phyloP scores from a whole-genome alignment of 2,113 vertebrate genomes.

The Chaetura pelagica region DNA sequence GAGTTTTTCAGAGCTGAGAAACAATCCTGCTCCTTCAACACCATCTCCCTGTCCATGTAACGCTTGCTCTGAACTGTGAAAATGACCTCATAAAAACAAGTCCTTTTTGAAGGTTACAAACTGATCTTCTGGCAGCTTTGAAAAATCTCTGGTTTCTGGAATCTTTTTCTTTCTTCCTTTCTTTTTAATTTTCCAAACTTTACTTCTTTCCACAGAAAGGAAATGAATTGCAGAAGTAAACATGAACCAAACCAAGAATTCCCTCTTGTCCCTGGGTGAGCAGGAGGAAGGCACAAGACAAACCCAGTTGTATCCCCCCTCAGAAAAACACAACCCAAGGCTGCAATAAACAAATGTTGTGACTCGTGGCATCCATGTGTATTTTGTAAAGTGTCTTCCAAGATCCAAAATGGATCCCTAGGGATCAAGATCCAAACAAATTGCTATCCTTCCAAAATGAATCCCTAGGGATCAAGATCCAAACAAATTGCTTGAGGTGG shows the following conservation, averaged over 20 bases:
- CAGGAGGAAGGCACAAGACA: constrained; percentile 39
- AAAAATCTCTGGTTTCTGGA: neutral
- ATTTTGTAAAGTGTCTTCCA: constrained; percentile 45
- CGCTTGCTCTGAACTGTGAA: neutral
- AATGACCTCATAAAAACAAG: neutral
- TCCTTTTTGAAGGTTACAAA: neutral
- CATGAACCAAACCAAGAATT: constrained; percentile 40
- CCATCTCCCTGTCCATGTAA: neutral
- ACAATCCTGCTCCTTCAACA: neutral
- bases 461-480: neutral
- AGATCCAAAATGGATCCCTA: neutral
- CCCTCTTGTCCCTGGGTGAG: neutral
- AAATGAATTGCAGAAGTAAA: constrained; percentile 65
- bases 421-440: neutral
- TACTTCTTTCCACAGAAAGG: constrained; percentile 74
- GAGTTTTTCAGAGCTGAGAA: constrained; percentile 20
- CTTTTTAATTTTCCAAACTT: constrained; percentile 61
- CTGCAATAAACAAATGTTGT: constrained; percentile 40
- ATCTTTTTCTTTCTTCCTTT: too few species aligned
- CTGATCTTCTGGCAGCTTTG: constrained; percentile 21
- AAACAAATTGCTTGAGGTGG: neutral
- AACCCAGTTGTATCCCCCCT: constrained; percentile 19
- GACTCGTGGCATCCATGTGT: constrained; percentile 49
- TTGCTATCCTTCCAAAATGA: neutral
- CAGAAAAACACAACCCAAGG: neutral